Percentiles rank a stretch among this genome's conserved stretches.
Conservation (phyloP, 2,797 vertebrate genomes). For the Phalanger gymnotis region DNA sequence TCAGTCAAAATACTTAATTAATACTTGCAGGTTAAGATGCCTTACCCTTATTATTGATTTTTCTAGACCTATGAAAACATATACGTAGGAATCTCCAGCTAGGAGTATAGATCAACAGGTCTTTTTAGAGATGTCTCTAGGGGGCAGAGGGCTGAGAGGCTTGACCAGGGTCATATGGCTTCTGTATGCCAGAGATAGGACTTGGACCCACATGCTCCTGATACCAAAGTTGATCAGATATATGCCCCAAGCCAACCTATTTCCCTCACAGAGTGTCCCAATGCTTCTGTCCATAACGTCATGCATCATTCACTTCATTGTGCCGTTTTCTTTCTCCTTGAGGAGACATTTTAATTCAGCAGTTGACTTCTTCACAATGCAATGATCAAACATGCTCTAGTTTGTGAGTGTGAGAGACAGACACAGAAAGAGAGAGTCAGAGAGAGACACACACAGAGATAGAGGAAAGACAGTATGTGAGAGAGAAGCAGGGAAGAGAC, state of each 20-base stretch:
- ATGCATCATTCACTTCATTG: neutral
- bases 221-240: neutral
- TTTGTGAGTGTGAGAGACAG: neutral
- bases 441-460: too few relatives aligned
- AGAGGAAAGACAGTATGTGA: too few relatives aligned
- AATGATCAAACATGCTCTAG: neutral
- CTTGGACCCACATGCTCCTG: neutral
- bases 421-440: too few relatives aligned
- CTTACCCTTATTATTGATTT: neutral
- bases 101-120: neutral
- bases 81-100: neutral
- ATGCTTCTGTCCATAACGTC: neutral
- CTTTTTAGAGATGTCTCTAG: neutral
- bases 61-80: neutral
- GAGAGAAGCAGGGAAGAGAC: too few relatives aligned
- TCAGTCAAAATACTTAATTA: neutral
- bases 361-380: neutral
- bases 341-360: neutral
- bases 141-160: neutral
- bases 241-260: neutral
- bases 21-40: neutral
- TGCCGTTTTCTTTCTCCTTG: neutral
- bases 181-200: neutral
- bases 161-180: neutral
- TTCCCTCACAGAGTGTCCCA: neutral